phyloP scores from a whole-genome alignment of 2,888 invertebrate genomes.

The Venusia cambrica region DNA sequence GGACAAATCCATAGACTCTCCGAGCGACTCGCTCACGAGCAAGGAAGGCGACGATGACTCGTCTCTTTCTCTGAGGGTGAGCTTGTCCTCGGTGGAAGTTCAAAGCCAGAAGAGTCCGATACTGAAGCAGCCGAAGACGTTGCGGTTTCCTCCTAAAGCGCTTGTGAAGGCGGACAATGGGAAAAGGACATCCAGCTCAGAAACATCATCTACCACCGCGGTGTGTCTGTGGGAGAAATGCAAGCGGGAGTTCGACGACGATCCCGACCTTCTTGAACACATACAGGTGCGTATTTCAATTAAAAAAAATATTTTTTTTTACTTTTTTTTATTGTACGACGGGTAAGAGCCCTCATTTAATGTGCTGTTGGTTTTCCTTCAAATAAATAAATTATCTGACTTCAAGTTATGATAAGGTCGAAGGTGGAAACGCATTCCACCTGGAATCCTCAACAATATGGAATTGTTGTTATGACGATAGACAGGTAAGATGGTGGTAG shows the following conservation, averaged over 20 bases:
- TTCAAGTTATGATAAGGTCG: too few relatives aligned
- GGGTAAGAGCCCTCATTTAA: too few relatives aligned
- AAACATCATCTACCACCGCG: conserved; percentile 73
- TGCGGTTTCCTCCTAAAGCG: conserved; percentile 87
- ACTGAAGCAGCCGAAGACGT: conserved; percentile 89
- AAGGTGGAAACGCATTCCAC: too few relatives aligned
- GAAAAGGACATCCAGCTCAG: conserved; percentile 60
- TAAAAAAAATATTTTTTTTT: conserved; percentile 8
- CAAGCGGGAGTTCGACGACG: conserved; percentile 88
- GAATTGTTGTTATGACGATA: too few relatives aligned
- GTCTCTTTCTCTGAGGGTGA: conserved; percentile 66
- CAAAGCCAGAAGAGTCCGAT: conserved; percentile 86
- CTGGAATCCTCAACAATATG: too few relatives aligned
- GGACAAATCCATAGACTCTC: conserved; percentile 73
- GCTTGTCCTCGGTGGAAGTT: conserved; percentile 62
- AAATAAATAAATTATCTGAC: too few relatives aligned
- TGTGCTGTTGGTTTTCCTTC: too few relatives aligned
- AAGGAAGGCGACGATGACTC: conserved; percentile 77
- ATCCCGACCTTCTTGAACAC: conserved; percentile 91
- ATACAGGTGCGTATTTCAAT: conserved; percentile 85
- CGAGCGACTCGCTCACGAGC: conserved; percentile 69
- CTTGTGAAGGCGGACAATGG: conserved; percentile 55
- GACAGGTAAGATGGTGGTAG: too few relatives aligned
- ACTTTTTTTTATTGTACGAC: neutral
- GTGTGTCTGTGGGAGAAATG: conserved; percentile 93